Conservation (phyloP, 64 coral and sea anemone species). For the Porites australiensis region DNA sequence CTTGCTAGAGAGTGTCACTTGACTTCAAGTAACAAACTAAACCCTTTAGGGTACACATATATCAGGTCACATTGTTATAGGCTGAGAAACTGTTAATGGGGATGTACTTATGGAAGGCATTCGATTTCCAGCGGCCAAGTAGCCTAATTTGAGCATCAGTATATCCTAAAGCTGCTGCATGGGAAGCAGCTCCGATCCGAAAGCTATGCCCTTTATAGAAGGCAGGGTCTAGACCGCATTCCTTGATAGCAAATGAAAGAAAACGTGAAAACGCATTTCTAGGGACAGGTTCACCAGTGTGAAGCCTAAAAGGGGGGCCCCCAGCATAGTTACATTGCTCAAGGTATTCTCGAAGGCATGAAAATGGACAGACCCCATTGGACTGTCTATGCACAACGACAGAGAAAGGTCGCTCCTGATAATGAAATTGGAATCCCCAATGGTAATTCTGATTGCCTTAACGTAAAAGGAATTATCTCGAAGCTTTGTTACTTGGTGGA, state of each 20-base stretch:
- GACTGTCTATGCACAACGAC: slow-evolving; percentile 1
- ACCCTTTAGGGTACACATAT: too few species aligned
- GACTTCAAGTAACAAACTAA: too few species aligned
- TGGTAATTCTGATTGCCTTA: slow-evolving; percentile 26
- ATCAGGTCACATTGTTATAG: neutral
- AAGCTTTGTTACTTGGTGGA: neutral
- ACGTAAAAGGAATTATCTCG: neutral
- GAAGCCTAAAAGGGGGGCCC: slow-evolving; percentile 30
- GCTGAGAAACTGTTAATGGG: slow-evolving; percentile 6
- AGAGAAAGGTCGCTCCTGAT: slow-evolving; percentile 46
- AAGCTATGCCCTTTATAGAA: slow-evolving; percentile 54
- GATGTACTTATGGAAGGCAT: slow-evolving; percentile 55
- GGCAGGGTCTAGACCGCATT: slow-evolving; percentile 40
- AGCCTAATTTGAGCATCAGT: slow-evolving; percentile 49
- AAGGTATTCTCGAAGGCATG: slow-evolving; percentile 42
- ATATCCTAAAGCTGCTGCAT: slow-evolving; percentile 21
- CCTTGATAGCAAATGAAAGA: slow-evolving; percentile 18
- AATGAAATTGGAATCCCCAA: slow-evolving; percentile 71
- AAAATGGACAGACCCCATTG: slow-evolving; percentile 46
- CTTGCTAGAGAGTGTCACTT: too few species aligned
- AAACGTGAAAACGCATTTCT: slow-evolving; percentile 23
- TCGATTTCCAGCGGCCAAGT: slow-evolving; percentile 53
- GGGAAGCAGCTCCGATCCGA: slow-evolving; percentile 47
- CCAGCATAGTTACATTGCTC: neutral
- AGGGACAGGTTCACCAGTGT: neutral